A percentile compares a stretch with the other conserved stretches of the same genome.
These are phyloP conservation scores for Lepeophtheirus nordmannii DNA, from an alignment of 2,888 invertebrate species.

Conservation along the genomic window DNA sequence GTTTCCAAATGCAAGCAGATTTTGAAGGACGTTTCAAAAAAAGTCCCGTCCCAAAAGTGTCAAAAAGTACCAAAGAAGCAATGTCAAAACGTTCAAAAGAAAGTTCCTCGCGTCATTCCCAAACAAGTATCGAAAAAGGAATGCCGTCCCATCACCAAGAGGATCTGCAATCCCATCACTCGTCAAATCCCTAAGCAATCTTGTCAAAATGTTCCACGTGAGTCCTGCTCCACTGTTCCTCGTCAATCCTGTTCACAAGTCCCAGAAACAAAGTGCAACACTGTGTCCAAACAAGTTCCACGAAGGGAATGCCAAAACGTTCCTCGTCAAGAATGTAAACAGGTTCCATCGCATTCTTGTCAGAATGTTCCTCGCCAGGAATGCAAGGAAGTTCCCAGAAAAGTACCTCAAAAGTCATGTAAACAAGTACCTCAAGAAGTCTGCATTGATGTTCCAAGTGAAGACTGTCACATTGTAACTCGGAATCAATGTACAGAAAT, in stretches of 20 bases:
- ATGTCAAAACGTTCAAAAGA: slow-evolving; percentile 17
- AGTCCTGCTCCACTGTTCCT: not conserved
- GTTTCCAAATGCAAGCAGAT: slow-evolving; percentile 7
- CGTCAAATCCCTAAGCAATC: slow-evolving; percentile 4
- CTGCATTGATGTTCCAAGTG: slow-evolving; percentile 5
- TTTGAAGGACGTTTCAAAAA: not conserved
- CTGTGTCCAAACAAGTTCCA: slow-evolving; percentile 6
- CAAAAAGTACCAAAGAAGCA: slow-evolving; percentile 10
- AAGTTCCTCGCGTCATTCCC: not conserved
- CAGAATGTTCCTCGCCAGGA: slow-evolving; percentile 5
- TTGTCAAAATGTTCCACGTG: slow-evolving; percentile 8
- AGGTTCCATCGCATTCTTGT: not conserved
- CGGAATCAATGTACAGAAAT: not conserved
- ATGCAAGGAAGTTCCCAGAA: slow-evolving; percentile 11
- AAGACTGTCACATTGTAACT: not conserved
- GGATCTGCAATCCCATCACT: not conserved
- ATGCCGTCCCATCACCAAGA: not conserved
- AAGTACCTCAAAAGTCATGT: too few relatives aligned
- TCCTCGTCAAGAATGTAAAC: not conserved
- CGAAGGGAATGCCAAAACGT: slow-evolving; percentile 6
- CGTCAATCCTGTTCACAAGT: slow-evolving; percentile 19
- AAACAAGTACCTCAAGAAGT: slow-evolving; percentile 15
- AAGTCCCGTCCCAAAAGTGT: slow-evolving; percentile 5
- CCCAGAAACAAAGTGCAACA: not conserved
- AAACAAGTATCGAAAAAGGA: not conserved